phyloP scores from a whole-genome alignment of 2,888 invertebrate species.

The Pyrrhosoma nymphula region DNA sequence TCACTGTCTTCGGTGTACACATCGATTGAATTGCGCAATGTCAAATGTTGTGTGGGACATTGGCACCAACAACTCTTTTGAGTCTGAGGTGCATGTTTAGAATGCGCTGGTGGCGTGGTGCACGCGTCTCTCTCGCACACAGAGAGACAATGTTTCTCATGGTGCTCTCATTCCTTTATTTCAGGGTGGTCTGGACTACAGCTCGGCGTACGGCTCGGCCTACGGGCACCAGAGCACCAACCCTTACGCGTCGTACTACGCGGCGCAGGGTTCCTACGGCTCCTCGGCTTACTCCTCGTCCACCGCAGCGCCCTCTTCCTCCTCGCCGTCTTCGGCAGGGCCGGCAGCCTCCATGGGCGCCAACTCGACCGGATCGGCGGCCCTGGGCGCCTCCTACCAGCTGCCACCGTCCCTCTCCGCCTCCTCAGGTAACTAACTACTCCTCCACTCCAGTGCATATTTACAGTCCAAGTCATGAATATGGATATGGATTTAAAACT shows the following conservation, averaged over 20 bases:
- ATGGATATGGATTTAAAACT: no score
- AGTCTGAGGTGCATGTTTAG: no score
- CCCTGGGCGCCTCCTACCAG: neutral
- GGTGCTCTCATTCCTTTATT: conserved; percentile 19
- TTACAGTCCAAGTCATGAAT: neutral
- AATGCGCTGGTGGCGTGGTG: no score
- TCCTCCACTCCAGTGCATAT: conserved; percentile 35
- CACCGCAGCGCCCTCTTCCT: neutral
- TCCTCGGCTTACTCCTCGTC: conserved; percentile 31
- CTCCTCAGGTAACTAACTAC: conserved; percentile 82
- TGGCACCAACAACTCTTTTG: no score
- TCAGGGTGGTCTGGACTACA: conserved; percentile 79
- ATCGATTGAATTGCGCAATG: no score
- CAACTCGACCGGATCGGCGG: neutral
- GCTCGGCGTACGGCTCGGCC: conserved; percentile 75
- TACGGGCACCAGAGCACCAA: conserved; percentile 38
- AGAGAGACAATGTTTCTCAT: no score
- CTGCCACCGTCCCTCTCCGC: conserved; percentile 70
- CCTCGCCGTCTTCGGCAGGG: neutral
- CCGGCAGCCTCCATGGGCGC: neutral
- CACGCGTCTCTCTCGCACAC: no score
- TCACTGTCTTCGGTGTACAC: no score
- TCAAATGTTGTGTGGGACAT: no score
- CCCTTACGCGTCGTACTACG: conserved; percentile 47
- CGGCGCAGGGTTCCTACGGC: conserved; percentile 74